Percentiles rank a stretch among this genome's conserved stretches.
phyloP scores from a whole-genome alignment of 2,797 vertebrate genomes.

The Rhinichthys osculus region DNA sequence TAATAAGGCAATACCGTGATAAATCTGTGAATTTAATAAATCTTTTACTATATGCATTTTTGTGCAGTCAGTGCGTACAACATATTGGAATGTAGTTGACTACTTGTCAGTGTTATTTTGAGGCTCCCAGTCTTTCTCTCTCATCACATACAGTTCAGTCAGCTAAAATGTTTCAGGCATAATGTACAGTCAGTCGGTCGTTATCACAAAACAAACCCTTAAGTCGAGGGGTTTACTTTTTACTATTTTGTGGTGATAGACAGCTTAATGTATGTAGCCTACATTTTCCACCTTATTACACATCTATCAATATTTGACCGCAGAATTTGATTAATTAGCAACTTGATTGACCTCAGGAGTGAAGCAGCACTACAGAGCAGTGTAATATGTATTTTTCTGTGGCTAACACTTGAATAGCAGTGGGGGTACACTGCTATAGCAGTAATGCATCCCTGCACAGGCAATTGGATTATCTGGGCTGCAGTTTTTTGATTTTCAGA shows the following conservation, averaged over 20 bases:
- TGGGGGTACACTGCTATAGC: neutral
- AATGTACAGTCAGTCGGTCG: neutral
- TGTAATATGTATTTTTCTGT: neutral
- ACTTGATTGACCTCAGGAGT: neutral
- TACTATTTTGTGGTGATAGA: neutral
- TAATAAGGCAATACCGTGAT: no score
- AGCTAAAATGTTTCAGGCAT: neutral
- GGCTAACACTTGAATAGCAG: conserved; percentile 7
- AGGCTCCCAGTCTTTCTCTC: neutral
- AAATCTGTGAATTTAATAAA: neutral
- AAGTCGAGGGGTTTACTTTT: neutral
- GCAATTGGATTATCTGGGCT: conserved; percentile 36
- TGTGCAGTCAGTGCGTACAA: conserved; percentile 1
- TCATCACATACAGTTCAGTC: neutral
- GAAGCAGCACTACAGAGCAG: neutral
- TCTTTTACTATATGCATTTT: neutral
- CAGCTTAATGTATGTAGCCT: neutral
- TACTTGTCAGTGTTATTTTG: neutral
- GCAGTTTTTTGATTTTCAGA: conserved; percentile 47
- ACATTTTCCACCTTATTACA: neutral
- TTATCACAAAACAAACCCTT: neutral
- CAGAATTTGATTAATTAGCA: neutral
- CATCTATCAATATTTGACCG: neutral
- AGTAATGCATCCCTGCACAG: conserved; percentile 12
- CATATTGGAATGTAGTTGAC: neutral